phyloP scores from a whole-genome alignment of 2,113 vertebrate species.

The Columba livia region DNA sequence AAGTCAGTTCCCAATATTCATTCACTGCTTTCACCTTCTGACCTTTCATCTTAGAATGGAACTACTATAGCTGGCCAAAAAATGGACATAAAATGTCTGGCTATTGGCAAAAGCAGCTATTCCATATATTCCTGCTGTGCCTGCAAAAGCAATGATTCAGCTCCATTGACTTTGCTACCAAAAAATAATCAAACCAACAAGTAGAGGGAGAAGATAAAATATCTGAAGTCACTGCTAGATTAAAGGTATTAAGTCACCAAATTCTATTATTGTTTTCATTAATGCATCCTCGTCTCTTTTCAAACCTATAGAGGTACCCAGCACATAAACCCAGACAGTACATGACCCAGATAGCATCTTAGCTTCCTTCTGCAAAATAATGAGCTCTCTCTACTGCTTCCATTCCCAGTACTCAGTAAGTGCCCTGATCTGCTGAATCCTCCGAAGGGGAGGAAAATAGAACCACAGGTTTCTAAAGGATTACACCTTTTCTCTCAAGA shows the following conservation, averaged over 20 bases:
- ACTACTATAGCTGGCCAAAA: neutral
- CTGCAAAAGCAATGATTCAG: neutral
- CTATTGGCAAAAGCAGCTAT: neutral
- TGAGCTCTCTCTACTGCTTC: neutral
- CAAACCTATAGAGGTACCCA: neutral
- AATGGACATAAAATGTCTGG: neutral
- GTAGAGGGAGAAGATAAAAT: neutral
- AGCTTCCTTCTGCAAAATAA: neutral
- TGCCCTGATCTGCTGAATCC: neutral
- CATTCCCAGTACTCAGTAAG: neutral
- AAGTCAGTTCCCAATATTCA: neutral
- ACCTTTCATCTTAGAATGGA: neutral
- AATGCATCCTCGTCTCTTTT: neutral
- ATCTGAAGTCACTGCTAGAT: neutral
- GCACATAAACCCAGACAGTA: neutral
- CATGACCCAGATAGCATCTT: neutral
- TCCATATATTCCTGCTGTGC: neutral
- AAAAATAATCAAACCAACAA: neutral
- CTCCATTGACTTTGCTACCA: neutral
- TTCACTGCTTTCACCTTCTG: neutral
- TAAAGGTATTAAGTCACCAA: neutral
- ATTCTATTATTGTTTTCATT: neutral
- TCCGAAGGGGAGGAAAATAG: neutral
- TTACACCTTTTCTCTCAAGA: neutral
- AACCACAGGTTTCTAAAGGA: neutral